Evolutionary conservation across 2,113 vertebrate species (phyloP).

Genomic region (Suricata suricatta): DNA sequence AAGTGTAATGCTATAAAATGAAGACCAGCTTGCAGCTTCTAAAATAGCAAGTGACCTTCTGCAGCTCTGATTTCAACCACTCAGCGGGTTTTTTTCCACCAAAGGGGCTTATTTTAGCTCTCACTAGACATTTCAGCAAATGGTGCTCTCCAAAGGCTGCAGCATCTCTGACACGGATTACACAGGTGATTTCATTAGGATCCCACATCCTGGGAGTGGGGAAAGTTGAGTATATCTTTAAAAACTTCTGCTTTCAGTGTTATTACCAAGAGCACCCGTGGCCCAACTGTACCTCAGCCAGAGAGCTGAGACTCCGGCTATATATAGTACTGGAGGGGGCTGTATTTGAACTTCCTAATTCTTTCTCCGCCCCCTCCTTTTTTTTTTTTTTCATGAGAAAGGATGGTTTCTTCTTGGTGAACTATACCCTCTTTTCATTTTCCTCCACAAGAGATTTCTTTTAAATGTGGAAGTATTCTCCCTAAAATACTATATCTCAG

Average conservation of each 20-base stretch:
- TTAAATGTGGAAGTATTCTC: constrained; percentile 78
- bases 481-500: constrained; percentile 80
- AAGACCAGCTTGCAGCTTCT: constrained; percentile 65
- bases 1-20: constrained; percentile 61
- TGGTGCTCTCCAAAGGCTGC: constrained; percentile 69
- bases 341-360: constrained; percentile 56
- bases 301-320: constrained; percentile 67
- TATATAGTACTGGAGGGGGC: not conserved
- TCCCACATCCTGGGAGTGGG: constrained; percentile 56
- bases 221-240: constrained; percentile 65
- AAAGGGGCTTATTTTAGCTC: constrained; percentile 80
- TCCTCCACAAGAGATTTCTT: constrained; percentile 19
- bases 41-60: constrained; percentile 78
- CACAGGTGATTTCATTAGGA: constrained; percentile 56
- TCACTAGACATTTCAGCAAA: constrained; percentile 72
- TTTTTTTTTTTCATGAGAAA: constrained; percentile 70
- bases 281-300: not conserved
- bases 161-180: constrained; percentile 55
- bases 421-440: constrained; percentile 61
- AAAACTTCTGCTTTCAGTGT: constrained; percentile 61
- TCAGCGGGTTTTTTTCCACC: constrained; percentile 65
- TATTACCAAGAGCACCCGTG: constrained; percentile 20
- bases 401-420: constrained; percentile 76
- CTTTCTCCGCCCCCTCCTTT: not conserved
- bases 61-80: constrained; percentile 77